Evolutionary conservation across 2,888 invertebrate species (phyloP).

Genomic region (Troides helena): DNA sequence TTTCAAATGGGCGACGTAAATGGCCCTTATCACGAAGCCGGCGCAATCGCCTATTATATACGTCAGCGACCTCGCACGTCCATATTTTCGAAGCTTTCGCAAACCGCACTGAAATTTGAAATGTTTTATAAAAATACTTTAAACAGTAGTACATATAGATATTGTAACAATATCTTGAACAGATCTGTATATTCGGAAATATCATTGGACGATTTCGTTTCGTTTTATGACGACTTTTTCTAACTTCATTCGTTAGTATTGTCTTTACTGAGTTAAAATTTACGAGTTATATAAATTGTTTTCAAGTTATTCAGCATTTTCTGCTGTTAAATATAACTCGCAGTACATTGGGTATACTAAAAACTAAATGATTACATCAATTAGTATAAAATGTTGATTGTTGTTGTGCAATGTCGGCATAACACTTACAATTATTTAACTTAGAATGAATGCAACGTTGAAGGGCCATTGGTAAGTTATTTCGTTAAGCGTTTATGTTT

Average conservation of each 20-base stretch:
- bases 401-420: too few relatives aligned
- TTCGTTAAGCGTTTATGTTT: too few relatives aligned
- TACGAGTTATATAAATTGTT: too few relatives aligned
- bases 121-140: background rate
- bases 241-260: background rate
- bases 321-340: too few relatives aligned
- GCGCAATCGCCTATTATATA: slow-evolving; percentile 27
- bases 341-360: too few relatives aligned
- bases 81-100: slow-evolving; percentile 13
- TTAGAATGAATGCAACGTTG: too few relatives aligned
- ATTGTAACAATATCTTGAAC: background rate
- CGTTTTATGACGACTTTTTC: background rate
- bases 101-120: slow-evolving; percentile 13
- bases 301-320: too few relatives aligned
- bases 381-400: too few relatives aligned
- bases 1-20: slow-evolving; percentile 28
- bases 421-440: too few relatives aligned
- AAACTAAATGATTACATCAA: too few relatives aligned
- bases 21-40: slow-evolving; percentile 25
- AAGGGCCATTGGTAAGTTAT: too few relatives aligned
- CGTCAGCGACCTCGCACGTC: slow-evolving; percentile 14
- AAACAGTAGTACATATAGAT: background rate
- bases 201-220: background rate
- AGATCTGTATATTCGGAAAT: background rate
- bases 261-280: background rate